phyloP scores from a whole-genome alignment of 2,797 vertebrate genomes.

The Betta splendens region DNA sequence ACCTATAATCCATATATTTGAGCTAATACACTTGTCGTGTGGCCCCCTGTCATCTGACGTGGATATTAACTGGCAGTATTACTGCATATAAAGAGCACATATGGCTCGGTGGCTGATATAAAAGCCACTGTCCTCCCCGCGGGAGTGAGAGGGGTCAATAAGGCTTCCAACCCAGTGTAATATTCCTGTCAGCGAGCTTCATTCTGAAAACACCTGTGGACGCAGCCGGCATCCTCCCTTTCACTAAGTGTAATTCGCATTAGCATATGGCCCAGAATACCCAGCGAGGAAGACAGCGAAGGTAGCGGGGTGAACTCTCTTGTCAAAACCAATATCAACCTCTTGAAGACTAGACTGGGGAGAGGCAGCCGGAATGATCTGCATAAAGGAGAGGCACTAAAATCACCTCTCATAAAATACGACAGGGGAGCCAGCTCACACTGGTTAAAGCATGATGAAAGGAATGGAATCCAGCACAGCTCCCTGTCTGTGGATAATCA shows the following conservation, averaged over 20 bases:
- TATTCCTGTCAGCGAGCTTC: slow-evolving; percentile 59
- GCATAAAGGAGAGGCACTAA: slow-evolving; percentile 77
- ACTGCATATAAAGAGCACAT: slow-evolving; percentile 46
- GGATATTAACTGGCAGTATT: slow-evolving; percentile 48
- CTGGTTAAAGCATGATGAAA: slow-evolving; percentile 79
- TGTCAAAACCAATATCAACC: slow-evolving; percentile 76
- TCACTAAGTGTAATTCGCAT: slow-evolving; percentile 61
- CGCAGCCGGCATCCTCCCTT: slow-evolving; percentile 45
- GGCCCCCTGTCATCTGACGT: slow-evolving; percentile 43
- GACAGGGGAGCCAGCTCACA: slow-evolving; percentile 73
- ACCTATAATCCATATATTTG: slow-evolving; percentile 47
- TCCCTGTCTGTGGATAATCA: slow-evolving; percentile 78
- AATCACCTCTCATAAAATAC: slow-evolving; percentile 76
- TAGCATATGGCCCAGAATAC: slow-evolving; percentile 69
- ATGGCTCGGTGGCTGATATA: slow-evolving; percentile 44
- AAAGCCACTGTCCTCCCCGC: slow-evolving; percentile 42
- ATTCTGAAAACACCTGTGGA: slow-evolving; percentile 71
- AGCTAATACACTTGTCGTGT: slow-evolving; percentile 28
- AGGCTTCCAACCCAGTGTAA: slow-evolving; percentile 49
- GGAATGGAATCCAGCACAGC: slow-evolving; percentile 77
- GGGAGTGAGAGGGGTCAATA: slow-evolving; percentile 56
- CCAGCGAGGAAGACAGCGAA: slow-evolving; percentile 63
- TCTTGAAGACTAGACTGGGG: slow-evolving; percentile 68
- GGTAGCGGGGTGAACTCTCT: slow-evolving; percentile 70
- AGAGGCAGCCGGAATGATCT: slow-evolving; percentile 73